Conservation (phyloP, 2,797 vertebrate species). For the Catamblyrhynchus diadema region DNA sequence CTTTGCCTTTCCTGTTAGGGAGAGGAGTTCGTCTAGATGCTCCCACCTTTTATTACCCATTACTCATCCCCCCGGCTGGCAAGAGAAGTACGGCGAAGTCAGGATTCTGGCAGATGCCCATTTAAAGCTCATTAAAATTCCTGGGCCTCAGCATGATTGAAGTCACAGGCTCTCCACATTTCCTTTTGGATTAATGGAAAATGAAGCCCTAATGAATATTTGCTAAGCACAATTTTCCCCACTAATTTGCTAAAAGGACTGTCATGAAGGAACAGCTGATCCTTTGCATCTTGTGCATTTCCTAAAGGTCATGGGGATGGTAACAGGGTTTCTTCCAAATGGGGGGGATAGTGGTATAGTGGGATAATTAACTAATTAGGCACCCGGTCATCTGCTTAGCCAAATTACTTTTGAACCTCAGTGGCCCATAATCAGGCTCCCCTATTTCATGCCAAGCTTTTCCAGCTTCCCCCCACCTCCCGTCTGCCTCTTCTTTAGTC, state of each 20-base stretch:
- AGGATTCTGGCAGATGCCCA: constrained; percentile 74
- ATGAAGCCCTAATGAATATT: constrained; percentile 74
- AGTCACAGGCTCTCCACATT: constrained; percentile 69
- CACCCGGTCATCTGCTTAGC: constrained; percentile 41
- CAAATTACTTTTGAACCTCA: constrained; percentile 56
- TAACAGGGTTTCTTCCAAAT: constrained; percentile 27
- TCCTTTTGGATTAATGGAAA: constrained; percentile 74
- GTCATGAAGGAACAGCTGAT: constrained; percentile 61
- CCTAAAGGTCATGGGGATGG: constrained; percentile 47
- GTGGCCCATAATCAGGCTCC: constrained; percentile 21
- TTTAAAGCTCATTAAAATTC: constrained; percentile 79
- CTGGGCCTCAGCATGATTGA: constrained; percentile 70
- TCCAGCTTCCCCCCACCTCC: background rate
- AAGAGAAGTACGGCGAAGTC: constrained; percentile 63
- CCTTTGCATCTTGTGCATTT: constrained; percentile 46
- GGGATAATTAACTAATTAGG: constrained; percentile 61
- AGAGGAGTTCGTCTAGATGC: constrained; percentile 43
- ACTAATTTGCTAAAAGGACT: constrained; percentile 71
- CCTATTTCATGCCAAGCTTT: constrained; percentile 32
- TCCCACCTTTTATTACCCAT: constrained; percentile 70
- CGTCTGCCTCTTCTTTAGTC: background rate
- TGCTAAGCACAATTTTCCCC: constrained; percentile 69
- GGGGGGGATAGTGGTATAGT: background rate
- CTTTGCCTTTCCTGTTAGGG: constrained; percentile 66
- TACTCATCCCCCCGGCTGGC: constrained; percentile 66